Evolutionary conservation across 2,888 invertebrate species (phyloP).

Genomic region (Tanypteryx hageni): DNA sequence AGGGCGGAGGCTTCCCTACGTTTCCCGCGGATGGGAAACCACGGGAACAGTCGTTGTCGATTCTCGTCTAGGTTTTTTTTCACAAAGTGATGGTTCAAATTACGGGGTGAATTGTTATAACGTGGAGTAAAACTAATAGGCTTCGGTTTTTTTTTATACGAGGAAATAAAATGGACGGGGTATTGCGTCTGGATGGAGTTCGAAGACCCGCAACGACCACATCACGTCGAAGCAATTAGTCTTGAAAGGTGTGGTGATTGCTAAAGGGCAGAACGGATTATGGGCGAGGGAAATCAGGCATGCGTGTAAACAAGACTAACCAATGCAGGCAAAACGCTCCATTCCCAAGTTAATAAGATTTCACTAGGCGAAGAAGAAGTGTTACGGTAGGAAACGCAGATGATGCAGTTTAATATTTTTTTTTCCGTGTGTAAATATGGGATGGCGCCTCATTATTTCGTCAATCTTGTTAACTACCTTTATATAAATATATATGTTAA

Average conservation of each 20-base stretch:
- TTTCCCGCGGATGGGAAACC: slow-evolving; percentile 53
- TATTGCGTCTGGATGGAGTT: not conserved
- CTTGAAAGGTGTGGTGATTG: not conserved
- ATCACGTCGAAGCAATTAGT: not conserved
- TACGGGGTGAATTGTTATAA: slow-evolving; percentile 5
- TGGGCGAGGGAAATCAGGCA: not conserved
- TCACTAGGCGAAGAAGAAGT: not conserved
- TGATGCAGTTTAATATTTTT: not conserved
- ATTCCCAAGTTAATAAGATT: not conserved
- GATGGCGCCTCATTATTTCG: slow-evolving; percentile 55
- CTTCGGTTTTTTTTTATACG: not conserved
- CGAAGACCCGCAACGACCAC: not conserved
- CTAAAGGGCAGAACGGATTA: not conserved
- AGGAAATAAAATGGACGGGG: slow-evolving; percentile 5
- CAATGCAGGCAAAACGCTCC: not conserved
- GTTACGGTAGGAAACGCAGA: not conserved
- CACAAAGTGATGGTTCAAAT: not conserved
- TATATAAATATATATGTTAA: slow-evolving; percentile 51
- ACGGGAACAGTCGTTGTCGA: slow-evolving; percentile 39
- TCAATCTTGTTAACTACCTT: slow-evolving; percentile 58
- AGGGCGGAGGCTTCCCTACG: slow-evolving; percentile 31
- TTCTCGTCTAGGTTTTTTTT: slow-evolving; percentile 30
- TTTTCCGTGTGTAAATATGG: not conserved
- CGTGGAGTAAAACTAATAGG: slow-evolving; percentile 19
- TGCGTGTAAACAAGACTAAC: slow-evolving; percentile 10